Percentiles rank a stretch among this genome's conserved stretches.
Conservation (phyloP, 2,888 invertebrate genomes). For the Drepana falcataria region DNA sequence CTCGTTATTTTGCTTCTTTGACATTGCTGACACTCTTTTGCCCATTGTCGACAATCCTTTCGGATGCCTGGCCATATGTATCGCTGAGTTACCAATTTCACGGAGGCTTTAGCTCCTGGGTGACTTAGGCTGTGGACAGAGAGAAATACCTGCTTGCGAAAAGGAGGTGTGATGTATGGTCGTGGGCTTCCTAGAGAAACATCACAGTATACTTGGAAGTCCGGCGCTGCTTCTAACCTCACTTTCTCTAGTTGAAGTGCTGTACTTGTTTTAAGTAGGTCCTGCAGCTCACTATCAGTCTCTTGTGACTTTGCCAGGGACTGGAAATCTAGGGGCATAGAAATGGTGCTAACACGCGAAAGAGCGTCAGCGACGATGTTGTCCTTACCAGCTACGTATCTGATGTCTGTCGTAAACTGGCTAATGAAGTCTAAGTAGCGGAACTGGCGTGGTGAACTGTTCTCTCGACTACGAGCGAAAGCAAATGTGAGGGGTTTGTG, state of each 20-base stretch:
- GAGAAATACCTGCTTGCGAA: conserved; percentile 7
- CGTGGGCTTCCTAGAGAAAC: conserved; percentile 2
- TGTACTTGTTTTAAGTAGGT: background rate
- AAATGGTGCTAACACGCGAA: conserved; percentile 21
- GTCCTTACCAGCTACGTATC: conserved; percentile 30
- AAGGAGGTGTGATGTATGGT: conserved; percentile 10
- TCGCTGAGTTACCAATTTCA: conserved; percentile 10
- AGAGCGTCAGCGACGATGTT: conserved; percentile 37
- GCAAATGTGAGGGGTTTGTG: background rate
- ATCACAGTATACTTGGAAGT: conserved; percentile 4
- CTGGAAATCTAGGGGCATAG: background rate
- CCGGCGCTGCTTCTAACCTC: background rate
- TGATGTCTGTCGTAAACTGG: conserved; percentile 42
- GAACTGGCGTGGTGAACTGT: conserved; percentile 9
- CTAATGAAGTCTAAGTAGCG: conserved; percentile 26
- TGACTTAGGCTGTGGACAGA: conserved; percentile 13
- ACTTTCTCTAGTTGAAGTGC: conserved; percentile 2
- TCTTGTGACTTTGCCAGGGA: background rate
- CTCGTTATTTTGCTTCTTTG: conserved; percentile 34
- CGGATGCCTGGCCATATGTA: conserved; percentile 19
- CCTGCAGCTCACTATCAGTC: background rate
- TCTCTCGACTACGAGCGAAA: background rate
- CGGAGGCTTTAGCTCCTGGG: conserved; percentile 11
- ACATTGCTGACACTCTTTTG: conserved; percentile 25
- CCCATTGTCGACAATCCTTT: conserved; percentile 21